phyloP scores from a whole-genome alignment of 2,113 vertebrate species.

The Crotalus horridus region DNA sequence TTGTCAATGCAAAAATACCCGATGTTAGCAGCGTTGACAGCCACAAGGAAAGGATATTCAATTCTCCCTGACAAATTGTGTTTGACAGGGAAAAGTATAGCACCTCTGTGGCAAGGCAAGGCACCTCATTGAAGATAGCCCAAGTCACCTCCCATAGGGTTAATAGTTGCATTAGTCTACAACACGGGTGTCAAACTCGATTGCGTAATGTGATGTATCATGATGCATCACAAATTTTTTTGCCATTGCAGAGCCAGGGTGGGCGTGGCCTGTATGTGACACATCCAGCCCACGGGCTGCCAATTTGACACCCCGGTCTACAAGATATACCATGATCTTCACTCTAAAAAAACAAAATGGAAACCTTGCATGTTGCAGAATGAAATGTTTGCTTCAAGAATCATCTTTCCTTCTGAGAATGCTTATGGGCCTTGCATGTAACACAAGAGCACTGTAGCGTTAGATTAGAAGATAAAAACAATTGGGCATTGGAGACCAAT shows the following conservation, averaged over 20 bases:
- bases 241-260: too few relatives aligned
- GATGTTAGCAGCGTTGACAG: too few relatives aligned
- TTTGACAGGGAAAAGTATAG: not conserved
- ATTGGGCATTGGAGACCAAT: not conserved
- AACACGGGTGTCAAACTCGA: too few relatives aligned
- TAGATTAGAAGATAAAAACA: not conserved
- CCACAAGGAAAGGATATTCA: not conserved
- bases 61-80: not conserved
- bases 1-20: too few relatives aligned
- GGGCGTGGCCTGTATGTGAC: too few relatives aligned
- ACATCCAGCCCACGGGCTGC: too few relatives aligned
- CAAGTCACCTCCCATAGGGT: not conserved
- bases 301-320: too few relatives aligned
- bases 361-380: not conserved
- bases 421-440: not conserved
- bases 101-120: not conserved
- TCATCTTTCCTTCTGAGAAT: not conserved
- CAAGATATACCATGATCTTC: not conserved
- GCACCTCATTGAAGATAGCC: not conserved
- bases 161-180: not conserved
- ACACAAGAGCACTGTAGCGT: not conserved
- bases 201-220: too few relatives aligned
- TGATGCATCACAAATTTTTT: too few relatives aligned
- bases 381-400: not conserved
- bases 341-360: not conserved